Evolutionary conservation across 2,113 vertebrate genomes (phyloP).

Genomic region (Colaptes auratus): DNA sequence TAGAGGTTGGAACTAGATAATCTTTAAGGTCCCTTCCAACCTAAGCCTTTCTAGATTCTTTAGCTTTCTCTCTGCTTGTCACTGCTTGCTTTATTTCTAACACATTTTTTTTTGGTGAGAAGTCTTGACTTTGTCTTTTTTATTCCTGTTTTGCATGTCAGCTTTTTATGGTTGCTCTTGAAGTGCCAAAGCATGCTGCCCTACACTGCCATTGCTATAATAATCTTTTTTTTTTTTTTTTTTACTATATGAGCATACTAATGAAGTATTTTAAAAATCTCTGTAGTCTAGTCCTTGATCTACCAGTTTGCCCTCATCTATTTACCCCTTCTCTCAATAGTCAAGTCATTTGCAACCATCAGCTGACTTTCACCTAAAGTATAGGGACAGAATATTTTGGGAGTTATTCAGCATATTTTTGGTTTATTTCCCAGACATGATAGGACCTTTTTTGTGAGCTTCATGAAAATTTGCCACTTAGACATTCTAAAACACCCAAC

Average conservation of each 20-base stretch:
- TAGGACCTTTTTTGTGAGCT: background rate
- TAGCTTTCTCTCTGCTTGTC: background rate
- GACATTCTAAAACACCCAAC: background rate
- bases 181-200: background rate
- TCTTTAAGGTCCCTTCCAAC: no score
- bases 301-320: background rate
- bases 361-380: background rate
- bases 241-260: background rate
- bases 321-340: background rate
- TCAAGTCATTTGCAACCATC: background rate
- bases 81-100: background rate
- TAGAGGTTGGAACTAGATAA: no score
- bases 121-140: background rate
- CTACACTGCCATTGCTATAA: background rate
- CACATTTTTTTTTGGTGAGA: background rate
- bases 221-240: no score
- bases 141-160: background rate
- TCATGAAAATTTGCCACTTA: background rate
- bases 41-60: background rate
- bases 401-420: no score
- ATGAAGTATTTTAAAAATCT: background rate
- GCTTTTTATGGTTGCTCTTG: background rate
- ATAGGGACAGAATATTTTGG: no score
- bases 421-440: background rate
- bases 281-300: background rate